Conservation (phyloP, 1,140 invertebrate genomes). For the Oedothorax gibbosus region DNA sequence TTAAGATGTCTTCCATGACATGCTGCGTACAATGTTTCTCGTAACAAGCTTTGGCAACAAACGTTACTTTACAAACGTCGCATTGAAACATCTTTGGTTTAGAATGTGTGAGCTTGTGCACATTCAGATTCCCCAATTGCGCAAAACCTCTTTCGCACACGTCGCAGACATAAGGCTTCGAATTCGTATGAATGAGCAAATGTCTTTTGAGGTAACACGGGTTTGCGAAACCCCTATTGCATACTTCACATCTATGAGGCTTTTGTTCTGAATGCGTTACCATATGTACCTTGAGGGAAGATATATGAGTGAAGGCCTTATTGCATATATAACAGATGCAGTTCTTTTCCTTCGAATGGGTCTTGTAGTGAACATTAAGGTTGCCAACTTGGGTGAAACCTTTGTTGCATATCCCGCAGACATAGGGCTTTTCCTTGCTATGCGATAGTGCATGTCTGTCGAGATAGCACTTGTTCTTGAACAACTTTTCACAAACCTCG, state of each 20-base stretch:
- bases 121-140: conserved; percentile 12
- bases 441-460: neutral
- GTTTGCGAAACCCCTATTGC: conserved; percentile 16
- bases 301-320: neutral
- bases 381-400: neutral
- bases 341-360: conserved; percentile 12
- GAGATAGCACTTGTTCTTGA: neutral
- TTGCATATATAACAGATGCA: conserved; percentile 11
- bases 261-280: conserved; percentile 3
- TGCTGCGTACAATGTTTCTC: neutral
- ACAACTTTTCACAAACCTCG: neutral
- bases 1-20: too few species aligned
- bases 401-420: neutral
- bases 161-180: conserved; percentile 34
- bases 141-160: conserved; percentile 23
- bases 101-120: conserved; percentile 20
- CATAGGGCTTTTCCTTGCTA: neutral
- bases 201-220: conserved; percentile 10
- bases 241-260: conserved; percentile 19
- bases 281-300: neutral
- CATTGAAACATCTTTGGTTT: neutral
- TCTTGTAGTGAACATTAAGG: neutral
- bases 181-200: neutral
- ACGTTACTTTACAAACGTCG: neutral
- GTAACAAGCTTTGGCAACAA: neutral